Conservation (phyloP, 2,113 vertebrate species). For the Catharus bicknelli region DNA sequence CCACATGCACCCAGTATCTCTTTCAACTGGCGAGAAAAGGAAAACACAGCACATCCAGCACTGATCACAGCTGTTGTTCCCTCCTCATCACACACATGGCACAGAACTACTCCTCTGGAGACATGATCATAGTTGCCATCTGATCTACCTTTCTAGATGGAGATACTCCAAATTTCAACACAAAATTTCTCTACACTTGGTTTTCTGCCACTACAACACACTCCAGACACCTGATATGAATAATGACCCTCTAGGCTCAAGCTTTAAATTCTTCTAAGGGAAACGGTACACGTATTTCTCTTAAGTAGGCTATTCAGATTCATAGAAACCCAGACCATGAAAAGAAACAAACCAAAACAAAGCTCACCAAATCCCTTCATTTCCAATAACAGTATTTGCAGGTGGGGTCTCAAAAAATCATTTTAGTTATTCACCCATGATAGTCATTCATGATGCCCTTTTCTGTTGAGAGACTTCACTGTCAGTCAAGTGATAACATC, state of each 20-base stretch:
- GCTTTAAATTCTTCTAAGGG: not conserved
- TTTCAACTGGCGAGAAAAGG: not conserved
- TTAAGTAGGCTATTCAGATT: not conserved
- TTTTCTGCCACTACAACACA: not conserved
- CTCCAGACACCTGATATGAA: not conserved
- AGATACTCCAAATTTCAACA: not conserved
- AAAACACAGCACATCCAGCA: not conserved
- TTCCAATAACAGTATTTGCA: not conserved
- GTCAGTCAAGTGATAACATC: not conserved
- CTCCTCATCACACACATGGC: fast-evolving
- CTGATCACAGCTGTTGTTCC: not conserved
- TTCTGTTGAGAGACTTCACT: not conserved
- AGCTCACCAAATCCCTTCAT: not conserved
- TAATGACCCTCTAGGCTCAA: not conserved
- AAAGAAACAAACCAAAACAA: not conserved
- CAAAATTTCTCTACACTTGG: not conserved
- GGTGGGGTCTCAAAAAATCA: not conserved
- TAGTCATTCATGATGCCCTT: not conserved
- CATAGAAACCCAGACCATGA: not conserved
- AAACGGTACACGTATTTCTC: not conserved
- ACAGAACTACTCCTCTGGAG: not conserved
- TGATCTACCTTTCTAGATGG: not conserved
- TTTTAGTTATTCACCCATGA: not conserved
- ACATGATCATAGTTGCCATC: not conserved
- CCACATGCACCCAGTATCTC: not conserved